Conservation (phyloP, 2,113 vertebrate genomes). For the Gavia stellata region DNA sequence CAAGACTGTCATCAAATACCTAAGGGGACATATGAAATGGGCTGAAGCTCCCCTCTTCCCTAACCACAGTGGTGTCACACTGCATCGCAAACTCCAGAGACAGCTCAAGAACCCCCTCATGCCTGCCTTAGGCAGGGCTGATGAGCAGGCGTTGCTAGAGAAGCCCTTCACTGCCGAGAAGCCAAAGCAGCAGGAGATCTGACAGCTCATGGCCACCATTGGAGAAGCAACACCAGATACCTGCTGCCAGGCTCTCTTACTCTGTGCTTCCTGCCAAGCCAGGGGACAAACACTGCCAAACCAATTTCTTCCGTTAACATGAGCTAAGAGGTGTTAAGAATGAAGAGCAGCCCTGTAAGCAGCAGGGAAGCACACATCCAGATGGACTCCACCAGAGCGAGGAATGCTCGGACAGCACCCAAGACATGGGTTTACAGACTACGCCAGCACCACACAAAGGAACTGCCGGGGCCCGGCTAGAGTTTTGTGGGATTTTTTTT, state of each 20-base stretch:
- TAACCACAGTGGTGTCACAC: fast-evolving
- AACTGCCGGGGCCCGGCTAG: not conserved
- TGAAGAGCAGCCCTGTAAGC: fast-evolving
- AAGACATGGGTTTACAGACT: fast-evolving
- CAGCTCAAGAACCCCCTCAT: fast-evolving
- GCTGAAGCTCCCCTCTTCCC: not conserved
- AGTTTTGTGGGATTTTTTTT: constrained; percentile 65
- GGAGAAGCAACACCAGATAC: not conserved
- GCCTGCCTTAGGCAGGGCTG: not conserved
- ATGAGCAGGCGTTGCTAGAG: fast-evolving
- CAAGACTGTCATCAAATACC: not conserved
- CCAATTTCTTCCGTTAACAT: fast-evolving
- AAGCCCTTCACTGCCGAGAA: not conserved
- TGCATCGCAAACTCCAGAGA: not conserved
- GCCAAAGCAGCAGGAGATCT: not conserved
- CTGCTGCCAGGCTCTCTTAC: not conserved
- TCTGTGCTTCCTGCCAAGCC: fast-evolving
- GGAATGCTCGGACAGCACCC: fast-evolving
- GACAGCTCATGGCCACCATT: fast-evolving
- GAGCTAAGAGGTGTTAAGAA: not conserved
- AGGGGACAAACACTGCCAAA: not conserved
- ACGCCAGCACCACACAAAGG: not conserved
- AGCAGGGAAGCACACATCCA: fast-evolving
- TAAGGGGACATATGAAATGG: fast-evolving
- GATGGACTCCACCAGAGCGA: fast-evolving